Base-by-base conservation (phyloP, 1,140 invertebrate species). In the Leptonema lineaticorne region DNA sequence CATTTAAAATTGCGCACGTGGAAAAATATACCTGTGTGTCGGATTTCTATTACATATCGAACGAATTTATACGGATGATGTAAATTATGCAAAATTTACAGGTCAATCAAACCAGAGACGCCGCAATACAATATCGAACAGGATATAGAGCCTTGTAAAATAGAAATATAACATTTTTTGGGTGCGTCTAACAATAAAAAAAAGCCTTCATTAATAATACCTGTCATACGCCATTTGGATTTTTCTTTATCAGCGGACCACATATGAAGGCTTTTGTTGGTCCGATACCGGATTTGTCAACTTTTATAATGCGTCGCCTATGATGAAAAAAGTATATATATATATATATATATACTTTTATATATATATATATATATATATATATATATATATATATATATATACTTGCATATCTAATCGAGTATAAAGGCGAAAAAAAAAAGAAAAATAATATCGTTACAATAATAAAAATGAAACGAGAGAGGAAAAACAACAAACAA, bases 261-360 rank as follows among this genome's bases (percentile, higher is more conserved):
- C 67, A 69, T 69, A 64, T 64, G 67, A 69, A 69, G 67, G 46
- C 30, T 53, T 53, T 59, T 59, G 27, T 16, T 29, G 30, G 50
- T 45, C 29, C 53, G 5, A 28, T 68, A 53, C 67, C 59, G 48
- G 67, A 69, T 64, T 69, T 63, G 59, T 63, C 67, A 64, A 69
- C 62, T 33, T 50, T 41, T 45, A 62, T 45, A 41, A 41, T 33
- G 45, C 45, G 59, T 62, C 45, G 37, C 50, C 50, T 24, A 26
- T n/a, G n/a, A n/a, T n/a, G n/a, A n/a, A n/a, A n/a, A n/a, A n/a
- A n/a, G n/a, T n/a, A n/a, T n/a, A n/a, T n/a, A n/a, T n/a, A n/a
- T n/a, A n/a, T n/a, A n/a, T n/a, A n/a, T n/a, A n/a, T n/a, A n/a
- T n/a, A n/a, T n/a, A n/a, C n/a, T n/a, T n/a, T n/a, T n/a, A n/a